A percentile compares a stretch with the other conserved stretches of the same genome.
Conservation (phyloP, 2,113 vertebrate genomes). For the Irena cyanogastra region DNA sequence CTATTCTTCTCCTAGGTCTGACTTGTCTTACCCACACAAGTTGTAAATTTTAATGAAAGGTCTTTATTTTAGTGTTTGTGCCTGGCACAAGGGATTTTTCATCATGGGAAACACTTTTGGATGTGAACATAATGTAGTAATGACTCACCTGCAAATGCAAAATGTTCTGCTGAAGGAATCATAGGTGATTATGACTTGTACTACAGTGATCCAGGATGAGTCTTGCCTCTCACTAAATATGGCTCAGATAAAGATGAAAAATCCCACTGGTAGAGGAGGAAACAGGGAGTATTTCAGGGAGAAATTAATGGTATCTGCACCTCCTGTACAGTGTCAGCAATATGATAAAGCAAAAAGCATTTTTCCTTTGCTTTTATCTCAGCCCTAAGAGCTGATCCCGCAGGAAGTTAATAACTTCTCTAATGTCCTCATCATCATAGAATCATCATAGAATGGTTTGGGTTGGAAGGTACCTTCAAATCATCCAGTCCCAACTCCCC, state of each 20-base stretch:
- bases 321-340: neutral
- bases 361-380: neutral
- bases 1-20: neutral
- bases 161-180: neutral
- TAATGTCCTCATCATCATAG: neutral
- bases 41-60: neutral
- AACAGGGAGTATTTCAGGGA: neutral
- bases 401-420: neutral
- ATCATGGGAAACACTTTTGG: neutral
- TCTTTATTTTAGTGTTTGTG: neutral
- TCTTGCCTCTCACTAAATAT: neutral
- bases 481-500: neutral
- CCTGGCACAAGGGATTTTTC: neutral
- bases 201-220: neutral
- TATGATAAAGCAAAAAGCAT: neutral
- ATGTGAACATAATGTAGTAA: neutral
- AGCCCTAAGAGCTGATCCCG: neutral
- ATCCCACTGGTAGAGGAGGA: neutral
- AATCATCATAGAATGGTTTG: neutral
- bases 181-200: neutral
- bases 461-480: neutral
- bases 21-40: neutral
- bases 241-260: neutral
- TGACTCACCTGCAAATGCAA: constrained; percentile 9
- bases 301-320: neutral